Base-by-base conservation (phyloP, 2,113 vertebrate genomes). In the Cervus canadensis region DNA sequence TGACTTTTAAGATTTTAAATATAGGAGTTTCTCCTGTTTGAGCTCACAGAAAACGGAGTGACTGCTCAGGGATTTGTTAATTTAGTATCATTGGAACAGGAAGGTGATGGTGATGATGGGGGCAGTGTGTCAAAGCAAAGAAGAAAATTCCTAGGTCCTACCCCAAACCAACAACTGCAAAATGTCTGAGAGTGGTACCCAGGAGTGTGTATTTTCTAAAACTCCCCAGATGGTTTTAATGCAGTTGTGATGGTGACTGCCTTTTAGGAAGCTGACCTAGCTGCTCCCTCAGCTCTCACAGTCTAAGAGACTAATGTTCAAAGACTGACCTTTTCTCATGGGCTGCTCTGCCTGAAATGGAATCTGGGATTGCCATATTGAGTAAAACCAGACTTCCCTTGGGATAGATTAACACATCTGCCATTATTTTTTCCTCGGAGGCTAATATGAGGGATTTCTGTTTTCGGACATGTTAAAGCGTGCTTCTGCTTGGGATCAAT, bases 371-470 rank as follows among this genome's bases (percentile, higher is more conserved):
- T 82, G 54, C 83, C 50, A n/a, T 87, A 23, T 21, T 94, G 93
- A 88, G 85, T 81, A 76, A 95, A 97, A 67, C 57, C 54, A 95
- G 95, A 97, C 64, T 78, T 90, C 43, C 48, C 57, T 94, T 33
- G 52, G 93, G 88, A 86, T 33, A 64, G 94, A 74, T 48, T 12
- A 74, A 33, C 36, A 78, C 26, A 86, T 91, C 59, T 86, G 76
- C 54, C 56, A 30, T 88, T 81, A 67, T 60, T 88, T 81, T 95
- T 81, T 81, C 59, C 52, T 43, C 2, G 3, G 48, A 86, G 45
- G n/a, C 84, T 74, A 52, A 43, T 15, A 59, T n/a, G 67, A 87
- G 17, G 45, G 36, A 33, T 71, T 60, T 89, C 83, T 81, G 52
- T 79, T 89, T 89, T 79, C 60, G 28, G 89, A 9, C 33, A n/a